A percentile compares a stretch with the other conserved stretches of the same genome.
phyloP scores from a whole-genome alignment of 1,140 invertebrate species.

The Cotesia glomerata region DNA sequence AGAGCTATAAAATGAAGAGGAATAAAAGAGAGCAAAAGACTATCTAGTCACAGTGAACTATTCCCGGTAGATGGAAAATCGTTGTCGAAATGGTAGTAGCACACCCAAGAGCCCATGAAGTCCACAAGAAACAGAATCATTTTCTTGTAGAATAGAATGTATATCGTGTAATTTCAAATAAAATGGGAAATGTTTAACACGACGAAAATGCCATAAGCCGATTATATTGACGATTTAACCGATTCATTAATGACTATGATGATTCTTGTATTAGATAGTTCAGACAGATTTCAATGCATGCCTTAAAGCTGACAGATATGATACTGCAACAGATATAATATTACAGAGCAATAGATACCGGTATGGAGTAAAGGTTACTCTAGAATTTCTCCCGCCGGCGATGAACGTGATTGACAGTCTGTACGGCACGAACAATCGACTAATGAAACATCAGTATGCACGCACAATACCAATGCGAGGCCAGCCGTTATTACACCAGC shows the following conservation, averaged over 20 bases:
- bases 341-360: no score
- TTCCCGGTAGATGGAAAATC: conserved; percentile 27
- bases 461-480: conserved; percentile 43
- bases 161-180: background rate
- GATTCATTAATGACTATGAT: conserved; percentile 32
- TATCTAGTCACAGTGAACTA: conserved; percentile 8
- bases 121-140: background rate
- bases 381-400: conserved; percentile 37
- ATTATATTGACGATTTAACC: background rate
- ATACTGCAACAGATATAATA: background rate
- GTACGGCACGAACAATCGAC: conserved; percentile 54
- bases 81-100: conserved; percentile 12
- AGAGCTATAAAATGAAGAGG: conserved; percentile 25
- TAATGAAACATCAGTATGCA: conserved; percentile 62
- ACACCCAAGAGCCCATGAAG: background rate
- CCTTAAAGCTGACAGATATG: background rate
- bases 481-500: conserved; percentile 30
- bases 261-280: conserved; percentile 54
- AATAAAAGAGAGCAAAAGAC: conserved; percentile 13
- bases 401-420: conserved; percentile 59
- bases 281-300: conserved; percentile 31
- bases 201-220: background rate
- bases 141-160: background rate
- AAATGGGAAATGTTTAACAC: no score
- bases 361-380: conserved; percentile 21